Evolutionary conservation across 2,113 vertebrate species (phyloP).

Genomic region (Gymnarchus niloticus): DNA sequence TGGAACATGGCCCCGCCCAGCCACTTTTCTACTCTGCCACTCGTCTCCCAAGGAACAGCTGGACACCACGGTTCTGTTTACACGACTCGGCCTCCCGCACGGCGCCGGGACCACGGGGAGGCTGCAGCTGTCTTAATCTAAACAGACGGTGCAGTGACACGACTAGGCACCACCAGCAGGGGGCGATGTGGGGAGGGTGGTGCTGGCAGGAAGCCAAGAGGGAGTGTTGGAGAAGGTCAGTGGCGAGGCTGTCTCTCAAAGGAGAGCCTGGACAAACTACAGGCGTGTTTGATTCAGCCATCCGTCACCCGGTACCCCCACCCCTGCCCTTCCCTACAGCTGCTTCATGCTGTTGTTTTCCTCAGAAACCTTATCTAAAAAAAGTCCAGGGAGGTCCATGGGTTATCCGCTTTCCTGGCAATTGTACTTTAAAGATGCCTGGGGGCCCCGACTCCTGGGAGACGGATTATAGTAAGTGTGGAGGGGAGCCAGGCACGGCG

Average conservation of each 20-base stretch:
- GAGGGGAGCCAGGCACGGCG: too few relatives aligned
- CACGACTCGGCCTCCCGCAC: too few relatives aligned
- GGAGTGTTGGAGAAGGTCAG: not conserved
- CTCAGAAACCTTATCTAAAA: not conserved
- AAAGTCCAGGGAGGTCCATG: not conserved
- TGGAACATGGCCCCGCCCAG: not conserved
- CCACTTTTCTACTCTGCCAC: not conserved
- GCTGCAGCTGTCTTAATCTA: not conserved
- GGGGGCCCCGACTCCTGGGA: not conserved
- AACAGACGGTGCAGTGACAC: not conserved
- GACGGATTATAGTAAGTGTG: slow-evolving; percentile 1
- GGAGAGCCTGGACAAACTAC: not conserved
- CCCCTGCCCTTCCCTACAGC: not conserved
- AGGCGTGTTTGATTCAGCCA: not conserved
- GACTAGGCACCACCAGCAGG: not conserved
- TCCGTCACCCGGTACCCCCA: not conserved
- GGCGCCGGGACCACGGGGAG: not conserved
- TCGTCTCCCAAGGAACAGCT: not conserved
- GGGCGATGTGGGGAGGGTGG: not conserved
- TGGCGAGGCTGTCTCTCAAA: not conserved
- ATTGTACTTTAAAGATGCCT: not conserved
- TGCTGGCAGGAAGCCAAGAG: not conserved
- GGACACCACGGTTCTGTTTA: not conserved
- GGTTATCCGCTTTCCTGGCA: slow-evolving; percentile 13
- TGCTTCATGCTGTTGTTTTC: not conserved